phyloP scores from a whole-genome alignment of 2,797 vertebrate genomes.

The Pelodytes ibericus region DNA sequence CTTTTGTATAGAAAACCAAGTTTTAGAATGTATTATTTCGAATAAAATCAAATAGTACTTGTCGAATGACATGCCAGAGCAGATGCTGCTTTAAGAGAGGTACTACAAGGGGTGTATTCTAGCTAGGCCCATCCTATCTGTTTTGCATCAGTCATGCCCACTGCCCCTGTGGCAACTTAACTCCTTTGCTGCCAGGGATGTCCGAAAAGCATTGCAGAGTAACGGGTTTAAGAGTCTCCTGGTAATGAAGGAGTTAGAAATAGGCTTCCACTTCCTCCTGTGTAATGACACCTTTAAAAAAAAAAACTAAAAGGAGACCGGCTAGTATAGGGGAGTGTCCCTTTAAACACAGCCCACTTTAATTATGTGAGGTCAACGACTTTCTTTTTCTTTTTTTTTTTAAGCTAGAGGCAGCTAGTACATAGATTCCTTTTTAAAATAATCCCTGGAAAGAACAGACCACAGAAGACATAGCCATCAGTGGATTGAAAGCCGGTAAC shows the following conservation, averaged over 20 bases:
- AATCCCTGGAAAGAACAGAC: slow-evolving; percentile 21
- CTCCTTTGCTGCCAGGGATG: slow-evolving; percentile 20
- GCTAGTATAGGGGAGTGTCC: slow-evolving; percentile 20
- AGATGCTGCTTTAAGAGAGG: slow-evolving; percentile 33
- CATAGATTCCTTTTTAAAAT: slow-evolving; percentile 36
- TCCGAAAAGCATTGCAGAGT: neutral
- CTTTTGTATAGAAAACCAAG: neutral
- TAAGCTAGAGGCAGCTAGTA: slow-evolving; percentile 41
- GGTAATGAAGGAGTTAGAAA: slow-evolving; percentile 8
- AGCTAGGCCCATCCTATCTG: slow-evolving; percentile 28
- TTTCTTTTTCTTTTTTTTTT: slow-evolving; percentile 37
- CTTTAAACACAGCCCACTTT: slow-evolving; percentile 42
- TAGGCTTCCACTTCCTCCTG: neutral
- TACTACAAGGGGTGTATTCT: slow-evolving; percentile 31
- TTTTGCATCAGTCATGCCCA: slow-evolving; percentile 49
- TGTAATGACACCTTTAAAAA: slow-evolving; percentile 22
- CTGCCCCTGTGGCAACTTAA: slow-evolving; percentile 57
- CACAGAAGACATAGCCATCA: slow-evolving; percentile 29
- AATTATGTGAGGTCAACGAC: slow-evolving; percentile 50
- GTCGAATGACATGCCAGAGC: slow-evolving; percentile 2
- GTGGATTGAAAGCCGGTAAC: slow-evolving; percentile 9
- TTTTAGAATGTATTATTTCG: neutral
- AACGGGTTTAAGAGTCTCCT: slow-evolving; percentile 7
- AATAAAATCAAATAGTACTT: neutral
- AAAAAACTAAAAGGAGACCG: neutral